Conservation (phyloP, 2,888 invertebrate species). For the Arrhopalites spinosus region DNA sequence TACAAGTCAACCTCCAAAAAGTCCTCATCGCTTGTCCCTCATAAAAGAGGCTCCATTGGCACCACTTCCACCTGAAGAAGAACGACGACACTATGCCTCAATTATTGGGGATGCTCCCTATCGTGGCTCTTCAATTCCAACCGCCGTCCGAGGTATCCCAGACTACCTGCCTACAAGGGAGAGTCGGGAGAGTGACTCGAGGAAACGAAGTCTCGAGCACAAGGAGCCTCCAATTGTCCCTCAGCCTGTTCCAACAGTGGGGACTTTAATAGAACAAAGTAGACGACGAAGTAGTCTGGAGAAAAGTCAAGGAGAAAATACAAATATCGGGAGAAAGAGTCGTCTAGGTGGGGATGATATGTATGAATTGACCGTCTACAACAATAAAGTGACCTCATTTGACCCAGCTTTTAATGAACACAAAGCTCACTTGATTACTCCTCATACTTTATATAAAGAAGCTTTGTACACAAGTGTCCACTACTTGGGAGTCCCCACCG, state of each 20-base stretch:
- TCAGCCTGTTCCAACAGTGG: background rate
- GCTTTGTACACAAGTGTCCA: conserved; percentile 52
- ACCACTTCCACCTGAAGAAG: background rate
- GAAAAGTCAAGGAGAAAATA: background rate
- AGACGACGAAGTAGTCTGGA: background rate
- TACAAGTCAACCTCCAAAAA: background rate
- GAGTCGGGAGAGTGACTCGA: background rate
- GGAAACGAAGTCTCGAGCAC: background rate
- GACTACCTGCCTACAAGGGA: background rate
- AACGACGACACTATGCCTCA: background rate
- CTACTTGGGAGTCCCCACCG: conserved; percentile 45
- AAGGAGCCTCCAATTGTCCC: background rate
- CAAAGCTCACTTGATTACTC: conserved; percentile 29
- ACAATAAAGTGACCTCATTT: background rate
- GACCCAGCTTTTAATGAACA: conserved; percentile 6
- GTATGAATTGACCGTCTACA: conserved; percentile 6
- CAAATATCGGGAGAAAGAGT: background rate
- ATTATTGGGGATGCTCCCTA: background rate
- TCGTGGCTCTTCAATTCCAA: background rate
- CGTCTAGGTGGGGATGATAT: background rate
- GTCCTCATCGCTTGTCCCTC: background rate
- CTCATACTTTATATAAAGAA: conserved; percentile 48
- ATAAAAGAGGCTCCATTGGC: background rate
- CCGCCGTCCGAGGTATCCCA: background rate
- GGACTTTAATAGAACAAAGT: background rate